Evolutionary conservation across 1,140 invertebrate genomes (phyloP).

Genomic region (Drosophila ambigua): DNA sequence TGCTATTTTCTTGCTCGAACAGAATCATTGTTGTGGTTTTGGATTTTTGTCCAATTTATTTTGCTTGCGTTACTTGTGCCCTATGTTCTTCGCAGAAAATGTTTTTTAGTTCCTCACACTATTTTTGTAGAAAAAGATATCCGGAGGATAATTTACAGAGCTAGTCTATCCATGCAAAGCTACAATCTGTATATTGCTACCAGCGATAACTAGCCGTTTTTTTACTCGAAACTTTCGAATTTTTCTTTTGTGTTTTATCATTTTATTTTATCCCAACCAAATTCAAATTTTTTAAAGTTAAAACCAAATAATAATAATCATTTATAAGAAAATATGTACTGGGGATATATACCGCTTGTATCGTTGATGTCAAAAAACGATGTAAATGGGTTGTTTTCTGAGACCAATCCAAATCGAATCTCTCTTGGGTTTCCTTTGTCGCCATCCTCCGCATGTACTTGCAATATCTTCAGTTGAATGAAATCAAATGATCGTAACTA

Average conservation of each 20-base stretch:
- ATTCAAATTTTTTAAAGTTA: too few relatives aligned
- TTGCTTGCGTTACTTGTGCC: conserved; percentile 47
- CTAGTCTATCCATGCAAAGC: too few relatives aligned
- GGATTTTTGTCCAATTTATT: conserved; percentile 54
- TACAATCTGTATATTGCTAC: not conserved
- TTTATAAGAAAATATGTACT: too few relatives aligned
- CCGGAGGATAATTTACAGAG: too few relatives aligned
- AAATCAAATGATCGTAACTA: not conserved
- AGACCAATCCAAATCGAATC: conserved; percentile 92
- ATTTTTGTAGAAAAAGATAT: conserved; percentile 27
- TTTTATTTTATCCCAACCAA: too few relatives aligned
- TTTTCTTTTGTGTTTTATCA: not conserved
- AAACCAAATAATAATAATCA: conserved; percentile 44
- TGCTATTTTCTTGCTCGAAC: conserved; percentile 27
- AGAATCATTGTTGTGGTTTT: conserved; percentile 30
- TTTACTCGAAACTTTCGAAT: too few relatives aligned
- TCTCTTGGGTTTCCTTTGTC: conserved; percentile 92
- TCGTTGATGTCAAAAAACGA: conserved; percentile 93
- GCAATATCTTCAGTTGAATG: conserved; percentile 85
- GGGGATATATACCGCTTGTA: conserved; percentile 87
- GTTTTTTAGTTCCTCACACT: conserved; percentile 5
- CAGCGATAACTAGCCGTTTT: too few relatives aligned
- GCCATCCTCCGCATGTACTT: conserved; percentile 94
- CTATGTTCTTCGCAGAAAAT: conserved; percentile 35
- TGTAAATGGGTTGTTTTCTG: conserved; percentile 92